Percentiles rank a stretch among this genome's conserved stretches.
phyloP scores from a whole-genome alignment of 2,888 invertebrate genomes.

The Hermodice carunculata region DNA sequence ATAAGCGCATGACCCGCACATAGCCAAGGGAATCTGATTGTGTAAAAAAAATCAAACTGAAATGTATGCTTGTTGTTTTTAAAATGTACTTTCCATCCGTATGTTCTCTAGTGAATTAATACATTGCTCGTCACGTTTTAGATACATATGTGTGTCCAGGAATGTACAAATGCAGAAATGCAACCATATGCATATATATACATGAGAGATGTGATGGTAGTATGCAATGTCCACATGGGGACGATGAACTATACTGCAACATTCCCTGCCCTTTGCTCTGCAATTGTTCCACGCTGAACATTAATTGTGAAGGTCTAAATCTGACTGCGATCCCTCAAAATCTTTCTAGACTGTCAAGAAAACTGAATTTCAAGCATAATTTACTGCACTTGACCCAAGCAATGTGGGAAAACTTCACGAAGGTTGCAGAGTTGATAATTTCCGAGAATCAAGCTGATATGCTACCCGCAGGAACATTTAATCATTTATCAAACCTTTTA shows the following conservation, averaged over 20 bases:
- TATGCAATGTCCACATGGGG: constrained; percentile 1
- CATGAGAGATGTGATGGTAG: constrained; percentile 1
- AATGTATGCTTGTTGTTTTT: no score
- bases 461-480: background rate
- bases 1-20: no score
- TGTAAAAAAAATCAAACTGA: no score
- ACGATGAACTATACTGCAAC: constrained; percentile 7
- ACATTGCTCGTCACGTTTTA: background rate
- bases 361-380: background rate
- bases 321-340: background rate
- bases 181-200: background rate
- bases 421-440: background rate
- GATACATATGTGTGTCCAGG: constrained; percentile 1
- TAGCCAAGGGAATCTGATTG: no score
- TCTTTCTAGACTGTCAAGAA: background rate
- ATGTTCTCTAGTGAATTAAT: no score
- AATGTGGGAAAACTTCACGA: background rate
- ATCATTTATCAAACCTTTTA: background rate
- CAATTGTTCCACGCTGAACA: no score
- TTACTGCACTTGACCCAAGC: background rate
- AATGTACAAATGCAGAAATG: background rate
- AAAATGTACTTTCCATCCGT: no score
- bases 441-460: background rate
- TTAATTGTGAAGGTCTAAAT: background rate
- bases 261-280: background rate